Percentiles rank a stretch among this genome's conserved stretches.
Conservation (phyloP, 2,888 invertebrate genomes). For the Meandrusa payeni region DNA sequence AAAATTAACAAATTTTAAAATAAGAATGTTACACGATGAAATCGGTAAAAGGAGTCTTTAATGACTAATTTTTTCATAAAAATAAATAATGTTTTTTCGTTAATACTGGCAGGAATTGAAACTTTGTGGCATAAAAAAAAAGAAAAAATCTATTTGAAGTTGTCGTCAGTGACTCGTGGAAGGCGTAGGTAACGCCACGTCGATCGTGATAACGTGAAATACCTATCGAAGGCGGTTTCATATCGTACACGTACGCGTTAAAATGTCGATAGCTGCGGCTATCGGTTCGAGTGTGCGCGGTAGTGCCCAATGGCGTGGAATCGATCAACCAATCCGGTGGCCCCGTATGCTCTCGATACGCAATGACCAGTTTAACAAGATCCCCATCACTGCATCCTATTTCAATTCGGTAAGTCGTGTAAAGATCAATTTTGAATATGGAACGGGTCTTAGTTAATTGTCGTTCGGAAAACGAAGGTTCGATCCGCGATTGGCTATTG, state of each 20-base stretch:
- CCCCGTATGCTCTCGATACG: slow-evolving; percentile 61
- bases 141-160: neutral
- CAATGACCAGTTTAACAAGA: slow-evolving; percentile 38
- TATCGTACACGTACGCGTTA: slow-evolving; percentile 40
- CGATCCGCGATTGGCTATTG: slow-evolving; percentile 72
- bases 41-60: too few relatives aligned
- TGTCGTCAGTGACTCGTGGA: neutral
- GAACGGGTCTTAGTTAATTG: slow-evolving; percentile 26
- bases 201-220: slow-evolving; percentile 47
- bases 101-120: too few relatives aligned
- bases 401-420: slow-evolving; percentile 28
- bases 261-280: slow-evolving; percentile 55
- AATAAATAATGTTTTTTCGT: too few relatives aligned
- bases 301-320: slow-evolving; percentile 75
- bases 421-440: slow-evolving; percentile 3
- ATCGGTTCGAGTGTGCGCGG: slow-evolving; percentile 83
- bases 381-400: slow-evolving; percentile 28
- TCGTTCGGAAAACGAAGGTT: slow-evolving; percentile 52
- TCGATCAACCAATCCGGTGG: slow-evolving; percentile 79
- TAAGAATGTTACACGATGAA: too few relatives aligned
- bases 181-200: slow-evolving; percentile 30
- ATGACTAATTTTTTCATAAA: too few relatives aligned
- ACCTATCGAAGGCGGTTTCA: slow-evolving; percentile 66
- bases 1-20: too few relatives aligned
- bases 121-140: too few relatives aligned